Percentiles rank a stretch among this genome's conserved stretches.
Conservation (phyloP, 2,888 invertebrate genomes). For the Brenthis daphne region DNA sequence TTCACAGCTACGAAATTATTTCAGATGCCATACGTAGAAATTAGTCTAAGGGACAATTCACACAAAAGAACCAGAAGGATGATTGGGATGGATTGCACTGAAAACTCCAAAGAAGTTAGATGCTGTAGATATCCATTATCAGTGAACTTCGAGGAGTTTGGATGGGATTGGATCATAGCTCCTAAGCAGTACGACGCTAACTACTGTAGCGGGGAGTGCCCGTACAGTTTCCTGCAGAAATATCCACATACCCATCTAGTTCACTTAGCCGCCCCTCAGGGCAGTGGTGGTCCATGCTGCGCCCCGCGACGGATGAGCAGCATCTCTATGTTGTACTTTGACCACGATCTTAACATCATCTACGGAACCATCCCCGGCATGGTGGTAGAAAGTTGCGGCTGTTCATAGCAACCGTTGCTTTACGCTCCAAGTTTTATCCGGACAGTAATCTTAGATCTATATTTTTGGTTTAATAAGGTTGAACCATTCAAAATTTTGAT, state of each 20-base stretch:
- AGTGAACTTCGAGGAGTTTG: slow-evolving; percentile 96
- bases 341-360: slow-evolving; percentile 92
- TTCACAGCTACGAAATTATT: slow-evolving; percentile 42
- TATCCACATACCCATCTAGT: slow-evolving; percentile 94
- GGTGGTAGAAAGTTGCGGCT: slow-evolving; percentile 97
- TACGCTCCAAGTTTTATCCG: slow-evolving; percentile 16
- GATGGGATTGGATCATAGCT: slow-evolving; percentile 99
- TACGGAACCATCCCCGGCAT: slow-evolving; percentile 94
- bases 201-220: slow-evolving; percentile 98
- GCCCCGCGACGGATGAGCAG: slow-evolving; percentile 93
- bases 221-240: slow-evolving; percentile 92
- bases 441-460: slow-evolving; percentile 7
- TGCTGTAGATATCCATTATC: slow-evolving; percentile 97
- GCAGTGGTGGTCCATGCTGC: slow-evolving; percentile 94
- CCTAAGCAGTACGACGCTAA: slow-evolving; percentile 97
- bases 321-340: slow-evolving; percentile 96
- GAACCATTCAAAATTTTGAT: slow-evolving; percentile 3
- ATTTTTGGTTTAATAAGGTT: slow-evolving; percentile 18
- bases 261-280: slow-evolving; percentile 88
- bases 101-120: slow-evolving; percentile 88
- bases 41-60: slow-evolving; percentile 75
- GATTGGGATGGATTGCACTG: slow-evolving; percentile 92
- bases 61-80: slow-evolving; percentile 88
- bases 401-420: slow-evolving; percentile 84
- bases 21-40: slow-evolving; percentile 80